These are phyloP conservation scores for Monarcha castaneiventris DNA, from an alignment of 2,113 vertebrate species.

Conservation along the genomic window DNA sequence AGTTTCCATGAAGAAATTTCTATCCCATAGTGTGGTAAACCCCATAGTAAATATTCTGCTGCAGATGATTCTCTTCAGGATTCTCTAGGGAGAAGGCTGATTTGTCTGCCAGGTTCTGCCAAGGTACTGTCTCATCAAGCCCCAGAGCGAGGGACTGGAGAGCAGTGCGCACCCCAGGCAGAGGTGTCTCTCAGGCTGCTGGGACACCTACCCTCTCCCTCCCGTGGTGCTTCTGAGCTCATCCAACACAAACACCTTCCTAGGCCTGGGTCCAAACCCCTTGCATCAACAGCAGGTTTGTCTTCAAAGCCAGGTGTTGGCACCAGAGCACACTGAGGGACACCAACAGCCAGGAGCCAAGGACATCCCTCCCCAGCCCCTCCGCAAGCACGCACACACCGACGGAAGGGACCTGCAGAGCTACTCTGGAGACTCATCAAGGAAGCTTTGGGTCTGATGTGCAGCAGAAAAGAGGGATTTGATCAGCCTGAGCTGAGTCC, in stretches of 20 bases:
- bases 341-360: background rate
- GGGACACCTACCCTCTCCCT: background rate
- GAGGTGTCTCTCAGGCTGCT: background rate
- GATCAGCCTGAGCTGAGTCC: background rate
- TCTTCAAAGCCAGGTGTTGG: background rate
- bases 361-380: background rate
- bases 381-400: fast-evolving
- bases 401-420: background rate
- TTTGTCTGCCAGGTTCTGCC: background rate
- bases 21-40: background rate
- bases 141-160: background rate
- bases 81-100: background rate
- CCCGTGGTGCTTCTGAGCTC: background rate
- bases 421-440: background rate
- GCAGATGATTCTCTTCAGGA: background rate
- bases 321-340: fast-evolving
- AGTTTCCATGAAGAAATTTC: background rate
- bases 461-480: background rate
- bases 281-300: background rate
- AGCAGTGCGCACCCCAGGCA: fast-evolving
- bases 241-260: background rate
- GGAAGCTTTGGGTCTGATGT: background rate
- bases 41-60: background rate
- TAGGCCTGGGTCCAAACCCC: background rate
- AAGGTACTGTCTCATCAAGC: background rate